Base-by-base conservation (phyloP, 1,140 invertebrate species). In the Drosophila athabasca region DNA sequence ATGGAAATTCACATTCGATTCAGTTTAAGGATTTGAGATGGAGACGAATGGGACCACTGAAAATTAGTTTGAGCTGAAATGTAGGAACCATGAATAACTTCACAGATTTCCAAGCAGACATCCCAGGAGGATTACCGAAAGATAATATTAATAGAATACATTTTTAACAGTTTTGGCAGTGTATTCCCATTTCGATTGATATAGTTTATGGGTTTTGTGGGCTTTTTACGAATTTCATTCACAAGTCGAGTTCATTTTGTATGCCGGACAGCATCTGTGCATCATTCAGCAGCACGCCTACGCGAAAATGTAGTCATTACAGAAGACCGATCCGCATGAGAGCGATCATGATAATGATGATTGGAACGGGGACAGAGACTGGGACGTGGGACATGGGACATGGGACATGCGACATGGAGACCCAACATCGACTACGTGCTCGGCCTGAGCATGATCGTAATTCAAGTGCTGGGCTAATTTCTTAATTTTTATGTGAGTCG, bases 281-380 rank as follows among this genome's bases (percentile, higher is more conserved):
- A 64, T 50, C 66, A 59, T 64, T 61, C 65, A 69, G 59, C 29
- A 46, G 46, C 57, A 60, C 77, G 83, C 82, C 82, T 67, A 87
- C 82, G 66, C 83, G 52, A 71, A 82, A 82, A 78, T 69, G 57
- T 79, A 88, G 70, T 87, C 83, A 82, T 88, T 87, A 87, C 82
- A 78, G 24, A 57, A 54, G 46, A 24, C 54, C 31, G 66, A 71
- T 71, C 60, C 45, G 26, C 59, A 19, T 57, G 60, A 35, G 45
- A 62, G 46, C 73, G 39, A 79, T 79, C 58, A 59, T 48, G 50
- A 59, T 76, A 72, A 51, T 62, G 72, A 44, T 51, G 64, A 45
- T 55, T 39, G 35, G 35, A 39, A 39, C 35, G 11, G 35, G 35
- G 35, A 13, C 35, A 39, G 35, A 2, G 35, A 11, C 11, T 39